Percentiles rank a stretch among this genome's conserved stretches.
Evolutionary conservation across 2,888 invertebrate species (phyloP).

Genomic region (Xylocampa areola): DNA sequence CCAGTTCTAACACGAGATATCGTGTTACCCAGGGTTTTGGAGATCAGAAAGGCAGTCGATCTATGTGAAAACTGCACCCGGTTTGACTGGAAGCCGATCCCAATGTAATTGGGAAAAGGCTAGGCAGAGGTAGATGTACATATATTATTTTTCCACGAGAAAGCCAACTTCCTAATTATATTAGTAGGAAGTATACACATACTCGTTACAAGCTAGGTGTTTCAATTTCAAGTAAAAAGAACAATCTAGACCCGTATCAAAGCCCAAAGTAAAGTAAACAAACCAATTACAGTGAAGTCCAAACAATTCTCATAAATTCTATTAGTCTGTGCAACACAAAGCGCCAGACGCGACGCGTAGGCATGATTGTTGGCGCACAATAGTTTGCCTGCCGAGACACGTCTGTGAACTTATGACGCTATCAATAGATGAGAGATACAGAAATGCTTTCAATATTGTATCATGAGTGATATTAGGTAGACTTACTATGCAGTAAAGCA

Average conservation of each 20-base stretch:
- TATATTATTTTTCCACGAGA: too few relatives aligned
- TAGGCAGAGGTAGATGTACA: too few relatives aligned
- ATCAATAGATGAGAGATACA: slow-evolving; percentile 42
- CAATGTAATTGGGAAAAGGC: too few relatives aligned
- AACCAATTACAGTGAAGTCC: slow-evolving; percentile 39
- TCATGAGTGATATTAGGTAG: slow-evolving; percentile 20
- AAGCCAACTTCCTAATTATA: too few relatives aligned
- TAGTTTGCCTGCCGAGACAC: slow-evolving; percentile 54
- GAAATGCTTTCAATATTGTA: slow-evolving; percentile 22
- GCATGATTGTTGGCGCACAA: slow-evolving; percentile 53
- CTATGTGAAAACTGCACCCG: too few relatives aligned
- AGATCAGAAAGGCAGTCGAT: too few relatives aligned
- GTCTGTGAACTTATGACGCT: slow-evolving; percentile 62
- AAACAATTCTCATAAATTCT: slow-evolving; percentile 51
- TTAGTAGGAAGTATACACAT: too few relatives aligned
- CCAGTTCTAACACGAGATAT: too few relatives aligned
- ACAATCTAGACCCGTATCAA: slow-evolving; percentile 3
- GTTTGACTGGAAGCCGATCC: too few relatives aligned
- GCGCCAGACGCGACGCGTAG: slow-evolving; percentile 49
- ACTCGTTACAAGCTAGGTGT: too few relatives aligned
- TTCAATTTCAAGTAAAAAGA: neutral
- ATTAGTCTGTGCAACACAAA: slow-evolving; percentile 53
- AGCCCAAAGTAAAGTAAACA: slow-evolving; percentile 28
- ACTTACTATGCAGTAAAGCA: slow-evolving; percentile 13
- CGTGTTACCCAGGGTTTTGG: too few relatives aligned